Evolutionary conservation across 2,888 invertebrate genomes (phyloP).

Genomic region (Drosophila anceps): DNA sequence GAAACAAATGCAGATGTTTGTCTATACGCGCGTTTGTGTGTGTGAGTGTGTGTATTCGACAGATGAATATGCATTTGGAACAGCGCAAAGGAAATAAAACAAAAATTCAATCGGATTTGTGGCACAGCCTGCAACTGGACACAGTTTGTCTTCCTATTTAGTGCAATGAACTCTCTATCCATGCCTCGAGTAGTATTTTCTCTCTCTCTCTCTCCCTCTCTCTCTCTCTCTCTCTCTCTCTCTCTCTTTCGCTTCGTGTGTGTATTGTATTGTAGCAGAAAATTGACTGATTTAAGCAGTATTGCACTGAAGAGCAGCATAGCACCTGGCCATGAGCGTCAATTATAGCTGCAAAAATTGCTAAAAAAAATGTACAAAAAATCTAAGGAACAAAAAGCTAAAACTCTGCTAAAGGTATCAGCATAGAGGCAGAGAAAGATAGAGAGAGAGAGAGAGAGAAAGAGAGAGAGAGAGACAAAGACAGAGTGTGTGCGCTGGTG

Average conservation of each 20-base stretch:
- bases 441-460: neutral
- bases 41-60: conserved; percentile 38
- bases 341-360: conserved; percentile 44
- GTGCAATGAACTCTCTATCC: conserved; percentile 67
- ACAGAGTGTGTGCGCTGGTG: conserved; percentile 29
- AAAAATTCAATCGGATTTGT: conserved; percentile 77
- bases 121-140: conserved; percentile 65
- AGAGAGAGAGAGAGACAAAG: neutral
- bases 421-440: neutral
- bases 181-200: conserved; percentile 27
- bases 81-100: conserved; percentile 66
- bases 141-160: conserved; percentile 44
- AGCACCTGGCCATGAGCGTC: conserved; percentile 63
- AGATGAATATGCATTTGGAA: conserved; percentile 69
- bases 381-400: conserved; percentile 5
- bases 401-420: conserved; percentile 10
- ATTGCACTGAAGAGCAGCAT: conserved; percentile 20
- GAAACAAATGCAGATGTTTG: conserved; percentile 71
- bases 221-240: neutral
- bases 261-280: conserved; percentile 30
- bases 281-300: conserved; percentile 70
- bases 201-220: conserved; percentile 1
- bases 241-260: neutral
- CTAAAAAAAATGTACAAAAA: conserved; percentile 25
- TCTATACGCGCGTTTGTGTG: conserved; percentile 8